Conservation (phyloP, 2,113 vertebrate species). For the Jacana jacana region DNA sequence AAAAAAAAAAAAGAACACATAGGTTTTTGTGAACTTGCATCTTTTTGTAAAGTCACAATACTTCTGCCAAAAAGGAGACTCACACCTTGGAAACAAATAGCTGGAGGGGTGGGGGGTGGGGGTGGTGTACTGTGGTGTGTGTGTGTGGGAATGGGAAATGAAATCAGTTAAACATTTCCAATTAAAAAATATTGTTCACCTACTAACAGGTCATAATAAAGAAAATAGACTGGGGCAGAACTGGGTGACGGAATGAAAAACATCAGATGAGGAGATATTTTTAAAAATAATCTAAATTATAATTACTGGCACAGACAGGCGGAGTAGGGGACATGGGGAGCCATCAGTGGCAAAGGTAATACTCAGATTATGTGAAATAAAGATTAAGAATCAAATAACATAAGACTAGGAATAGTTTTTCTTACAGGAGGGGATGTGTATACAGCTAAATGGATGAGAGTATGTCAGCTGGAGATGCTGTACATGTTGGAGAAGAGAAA, state of each 20-base stretch:
- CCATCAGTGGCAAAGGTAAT: neutral
- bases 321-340: neutral
- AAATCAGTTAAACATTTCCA: neutral
- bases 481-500: neutral
- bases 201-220: neutral
- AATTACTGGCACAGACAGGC: neutral
- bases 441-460: neutral
- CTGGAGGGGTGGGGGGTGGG: neutral
- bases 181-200: neutral
- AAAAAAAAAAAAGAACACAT: neutral
- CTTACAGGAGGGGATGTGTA: neutral
- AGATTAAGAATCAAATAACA: neutral
- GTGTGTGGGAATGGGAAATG: too few relatives aligned
- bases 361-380: neutral
- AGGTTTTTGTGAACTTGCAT: neutral
- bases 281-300: neutral
- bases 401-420: neutral
- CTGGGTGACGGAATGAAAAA: neutral
- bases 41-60: neutral
- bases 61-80: neutral
- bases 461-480: neutral
- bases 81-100: neutral
- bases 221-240: neutral
- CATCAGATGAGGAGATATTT: neutral
- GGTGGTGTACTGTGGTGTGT: too few relatives aligned